These are phyloP conservation scores for Pituophis catenifer DNA, from an alignment of 2,113 vertebrate genomes.

Conservation along the genomic window DNA sequence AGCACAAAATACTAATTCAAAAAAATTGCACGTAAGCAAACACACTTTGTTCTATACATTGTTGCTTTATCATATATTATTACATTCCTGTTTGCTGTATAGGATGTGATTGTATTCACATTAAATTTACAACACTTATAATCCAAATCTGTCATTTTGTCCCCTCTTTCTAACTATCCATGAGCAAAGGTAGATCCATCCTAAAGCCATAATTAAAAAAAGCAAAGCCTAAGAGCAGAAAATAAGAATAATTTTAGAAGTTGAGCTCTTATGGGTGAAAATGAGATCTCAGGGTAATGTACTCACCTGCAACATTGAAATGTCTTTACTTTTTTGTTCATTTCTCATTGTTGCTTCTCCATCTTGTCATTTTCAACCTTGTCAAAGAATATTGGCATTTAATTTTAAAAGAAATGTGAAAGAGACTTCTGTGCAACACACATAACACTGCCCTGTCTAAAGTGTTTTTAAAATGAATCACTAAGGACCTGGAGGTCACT, in stretches of 20 bases:
- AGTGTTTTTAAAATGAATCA: constrained; percentile 57
- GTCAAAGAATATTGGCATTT: constrained; percentile 18
- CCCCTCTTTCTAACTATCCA: not conserved
- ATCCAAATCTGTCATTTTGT: not conserved
- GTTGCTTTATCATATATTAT: not conserved
- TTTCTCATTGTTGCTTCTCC: not conserved
- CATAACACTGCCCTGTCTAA: constrained; percentile 46
- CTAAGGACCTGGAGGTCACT: constrained; percentile 52
- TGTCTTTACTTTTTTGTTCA: not conserved
- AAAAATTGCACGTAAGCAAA: not conserved
- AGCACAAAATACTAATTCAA: not conserved
- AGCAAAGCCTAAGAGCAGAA: not conserved
- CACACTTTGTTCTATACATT: not conserved
- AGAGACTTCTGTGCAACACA: constrained; percentile 36
- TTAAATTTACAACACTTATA: not conserved
- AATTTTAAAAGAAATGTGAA: constrained; percentile 40
- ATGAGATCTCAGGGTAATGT: constrained; percentile 30
- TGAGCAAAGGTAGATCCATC: not conserved
- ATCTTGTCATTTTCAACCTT: constrained; percentile 25
- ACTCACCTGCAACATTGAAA: not conserved
- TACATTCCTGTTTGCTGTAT: not conserved
- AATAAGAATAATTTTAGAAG: not conserved
- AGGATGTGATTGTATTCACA: not conserved
- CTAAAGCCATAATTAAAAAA: not conserved
- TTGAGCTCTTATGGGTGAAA: not conserved